Evolutionary conservation across 2,113 vertebrate species (phyloP), one percentile per base, ranked within the genome.

Genomic region (Nothocercus nigrocapillus): DNA sequence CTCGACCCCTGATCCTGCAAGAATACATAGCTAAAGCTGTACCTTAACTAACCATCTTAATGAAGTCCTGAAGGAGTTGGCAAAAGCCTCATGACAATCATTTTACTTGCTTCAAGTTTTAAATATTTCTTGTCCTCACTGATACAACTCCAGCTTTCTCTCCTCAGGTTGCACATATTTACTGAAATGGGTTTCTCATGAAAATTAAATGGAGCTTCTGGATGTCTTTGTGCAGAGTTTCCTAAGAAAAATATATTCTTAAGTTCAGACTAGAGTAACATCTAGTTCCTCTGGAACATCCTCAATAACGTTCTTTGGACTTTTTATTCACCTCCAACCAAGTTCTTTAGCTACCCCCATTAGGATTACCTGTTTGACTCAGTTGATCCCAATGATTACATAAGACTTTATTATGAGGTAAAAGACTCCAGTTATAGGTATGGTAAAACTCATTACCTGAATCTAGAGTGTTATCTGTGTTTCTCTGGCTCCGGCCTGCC

Each of bases 401-500:
- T 6, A 61, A 54, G 5, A 8, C 15, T 61, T 74, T 34, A 32
- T 32, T 36, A 76, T 32, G 27, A 18, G 11, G 49, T 28, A 51
- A 56, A 64, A 76, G 20, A n/a, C 4, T 12, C 27, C 30, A 15
- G 38, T 38, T 64, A 82, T 70, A 12, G 69, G 9, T 28, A 70
- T 36, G 22, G 42, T 68, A 58, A 92, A 95, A 82, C 38, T 24
- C 2, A 66, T 96, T 98, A 98, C 98, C 98, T 96, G 97, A 83
- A 95, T 96, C 93, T 84, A 94, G 62, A 62, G 90, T 2, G 36
- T 89, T 97, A 77, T 98, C 98, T 0, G 97, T 94, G 66, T 98
- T 98, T 70, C 98, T 97, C 86, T 98, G 98, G 45, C 92, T 97
- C 51, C 98, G 96, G 17, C 97, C 96, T 67, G 91, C 75, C 61